Evolutionary conservation across 2,113 vertebrate genomes (phyloP), one percentile per base, ranked within the genome.

Genomic region (Romanogobio albipinnatus): DNA sequence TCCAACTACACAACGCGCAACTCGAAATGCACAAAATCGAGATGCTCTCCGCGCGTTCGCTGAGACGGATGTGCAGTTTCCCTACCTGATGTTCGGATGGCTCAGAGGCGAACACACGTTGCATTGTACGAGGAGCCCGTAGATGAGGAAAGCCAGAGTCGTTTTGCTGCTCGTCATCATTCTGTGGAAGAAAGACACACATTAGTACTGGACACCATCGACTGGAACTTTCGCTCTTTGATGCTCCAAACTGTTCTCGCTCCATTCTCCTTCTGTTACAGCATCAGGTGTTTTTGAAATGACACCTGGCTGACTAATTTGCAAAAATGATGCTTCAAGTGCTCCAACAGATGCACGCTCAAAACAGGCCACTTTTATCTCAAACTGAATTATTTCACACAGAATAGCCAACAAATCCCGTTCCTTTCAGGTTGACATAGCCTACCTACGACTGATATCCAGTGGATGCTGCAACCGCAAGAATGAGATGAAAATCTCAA

Each of bases 101-200:
- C 93, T 96, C 88, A 95, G 94, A 92, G 97, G 97, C 90, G 97
- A 96, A 92, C 96, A 95, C 93, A 96, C 95, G 90, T 95, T 96
- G 96, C 95, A 96, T 87, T 97, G 97, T 96, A 97, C 96, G 90
- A 99, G 93, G 91, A 98, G 95, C 90, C 97, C 97, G 90, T 97
- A 98, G 95, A 99, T 94, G 91, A 99, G 93, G 89, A 98, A 92
- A 89, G 94, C 95, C 93, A 97, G 90, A 90, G 96, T 94, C 88
- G 96, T 95, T 95, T 96, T 97, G 92, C 95, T 96, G 89, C 95
- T 96, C 96, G 98, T 97, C 92, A 95, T 95, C 95, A 94, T 96
- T 94, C 97, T 98, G 95, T 39, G 89, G 84, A 83, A 94, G 84
- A 90, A 73, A 75, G 3, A n/a, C 53, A 59, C 51, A 75, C 24